A percentile compares a stretch with the other conserved stretches of the same genome.
phyloP scores from a whole-genome alignment of 2,888 invertebrate genomes.

The Platycnemis pennipes region DNA sequence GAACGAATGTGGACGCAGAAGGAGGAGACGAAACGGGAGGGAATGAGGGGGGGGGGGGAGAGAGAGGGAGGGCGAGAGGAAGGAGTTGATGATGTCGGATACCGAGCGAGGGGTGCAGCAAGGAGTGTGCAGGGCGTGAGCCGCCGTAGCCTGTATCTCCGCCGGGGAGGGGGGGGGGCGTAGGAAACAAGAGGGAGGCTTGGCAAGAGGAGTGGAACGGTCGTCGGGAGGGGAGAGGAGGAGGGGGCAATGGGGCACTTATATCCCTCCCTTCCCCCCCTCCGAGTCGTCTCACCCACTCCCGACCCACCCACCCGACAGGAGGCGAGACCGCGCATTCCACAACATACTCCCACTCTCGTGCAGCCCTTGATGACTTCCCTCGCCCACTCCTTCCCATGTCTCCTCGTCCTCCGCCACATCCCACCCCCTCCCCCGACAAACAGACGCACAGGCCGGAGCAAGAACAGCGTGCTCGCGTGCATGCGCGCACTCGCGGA shows the following conservation, averaged over 20 bases:
- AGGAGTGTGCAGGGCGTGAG: no score
- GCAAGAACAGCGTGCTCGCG: background rate
- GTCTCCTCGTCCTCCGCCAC: background rate
- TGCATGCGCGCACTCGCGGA: background rate
- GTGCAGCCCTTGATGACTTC: background rate
- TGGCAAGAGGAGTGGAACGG: background rate
- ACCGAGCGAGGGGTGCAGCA: no score
- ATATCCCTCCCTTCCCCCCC: background rate
- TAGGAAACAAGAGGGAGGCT: background rate
- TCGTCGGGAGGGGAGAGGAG: background rate
- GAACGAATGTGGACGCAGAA: background rate
- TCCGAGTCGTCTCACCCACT: constrained; percentile 8
- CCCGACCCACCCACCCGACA: background rate
- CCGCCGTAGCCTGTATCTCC: no score
- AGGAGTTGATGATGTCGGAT: no score
- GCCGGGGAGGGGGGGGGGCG: no score
- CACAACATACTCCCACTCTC: constrained; percentile 49
- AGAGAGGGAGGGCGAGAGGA: background rate
- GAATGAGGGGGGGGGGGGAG: background rate
- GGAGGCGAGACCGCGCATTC: constrained; percentile 49
- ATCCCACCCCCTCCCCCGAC: background rate
- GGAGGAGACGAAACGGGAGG: background rate
- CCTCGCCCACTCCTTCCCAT: background rate
- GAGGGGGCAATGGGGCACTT: constrained; percentile 11
- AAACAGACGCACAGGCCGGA: background rate